These are phyloP conservation scores for Drosophila lowei DNA, from an alignment of 1,140 invertebrate species.

Conservation along the genomic window DNA sequence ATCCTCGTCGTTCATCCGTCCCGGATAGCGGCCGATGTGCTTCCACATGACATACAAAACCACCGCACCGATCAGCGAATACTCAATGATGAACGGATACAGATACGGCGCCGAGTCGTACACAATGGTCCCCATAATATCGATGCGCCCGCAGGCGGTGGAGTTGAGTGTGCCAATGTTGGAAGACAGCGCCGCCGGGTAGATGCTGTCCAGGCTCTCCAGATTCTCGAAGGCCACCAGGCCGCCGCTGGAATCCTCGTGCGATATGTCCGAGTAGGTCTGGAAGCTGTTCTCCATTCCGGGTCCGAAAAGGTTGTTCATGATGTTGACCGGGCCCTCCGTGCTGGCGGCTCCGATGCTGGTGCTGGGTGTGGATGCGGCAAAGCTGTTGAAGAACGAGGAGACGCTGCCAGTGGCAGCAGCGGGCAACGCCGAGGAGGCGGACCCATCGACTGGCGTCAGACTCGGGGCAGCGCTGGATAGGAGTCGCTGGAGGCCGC, in stretches of 20 bases:
- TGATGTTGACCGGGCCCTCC: constrained; percentile 77
- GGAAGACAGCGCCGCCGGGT: constrained; percentile 86
- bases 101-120: constrained; percentile 95
- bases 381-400: constrained; percentile 14
- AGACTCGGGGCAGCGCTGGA: constrained; percentile 63
- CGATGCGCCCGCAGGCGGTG: constrained; percentile 89
- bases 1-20: constrained; percentile 91
- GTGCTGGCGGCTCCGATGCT: constrained; percentile 82
- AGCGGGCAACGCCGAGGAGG: constrained; percentile 18
- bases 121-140: constrained; percentile 96
- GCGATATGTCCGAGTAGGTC: constrained; percentile 77
- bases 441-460: constrained; percentile 63
- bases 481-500: constrained; percentile 63
- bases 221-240: constrained; percentile 83
- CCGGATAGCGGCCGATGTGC: constrained; percentile 94
- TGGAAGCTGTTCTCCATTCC: constrained; percentile 82
- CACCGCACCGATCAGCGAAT: constrained; percentile 97
- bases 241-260: constrained; percentile 83
- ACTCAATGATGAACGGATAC: constrained; percentile 98
- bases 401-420: constrained; percentile 25
- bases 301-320: constrained; percentile 81
- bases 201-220: constrained; percentile 86
- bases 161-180: constrained; percentile 85
- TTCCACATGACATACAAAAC: constrained; percentile 99
- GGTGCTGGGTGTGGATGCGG: constrained; percentile 56